These are phyloP conservation scores for Papilio glaucus DNA, from an alignment of 1,140 invertebrate genomes.

Conservation along the genomic window DNA sequence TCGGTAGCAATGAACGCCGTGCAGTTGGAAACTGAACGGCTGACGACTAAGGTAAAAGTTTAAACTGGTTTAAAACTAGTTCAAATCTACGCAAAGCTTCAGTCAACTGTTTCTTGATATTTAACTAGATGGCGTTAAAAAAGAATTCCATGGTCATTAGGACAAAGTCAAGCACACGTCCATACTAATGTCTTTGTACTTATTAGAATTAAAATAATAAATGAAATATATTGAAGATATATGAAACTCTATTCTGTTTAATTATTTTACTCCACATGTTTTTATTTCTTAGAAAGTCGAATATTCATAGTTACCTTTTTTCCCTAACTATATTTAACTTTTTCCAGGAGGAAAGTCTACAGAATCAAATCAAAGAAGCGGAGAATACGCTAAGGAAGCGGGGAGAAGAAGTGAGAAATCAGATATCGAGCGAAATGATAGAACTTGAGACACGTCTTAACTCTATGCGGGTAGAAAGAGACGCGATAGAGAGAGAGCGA, in stretches of 20 bases:
- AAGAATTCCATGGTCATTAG: too few relatives aligned
- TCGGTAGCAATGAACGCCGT: conserved; percentile 56
- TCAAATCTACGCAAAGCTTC: too few relatives aligned
- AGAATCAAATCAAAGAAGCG: conserved; percentile 60
- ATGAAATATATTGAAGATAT: too few relatives aligned
- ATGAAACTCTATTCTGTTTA: too few relatives aligned
- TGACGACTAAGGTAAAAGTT: conserved; percentile 56
- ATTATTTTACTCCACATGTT: too few relatives aligned
- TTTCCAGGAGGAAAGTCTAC: conserved; percentile 65
- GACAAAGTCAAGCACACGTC: too few relatives aligned
- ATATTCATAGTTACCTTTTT: too few relatives aligned
- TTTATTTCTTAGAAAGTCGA: too few relatives aligned
- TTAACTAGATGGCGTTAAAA: too few relatives aligned
- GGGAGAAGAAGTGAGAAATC: conserved; percentile 65
- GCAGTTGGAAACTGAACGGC: conserved; percentile 44
- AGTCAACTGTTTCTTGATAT: too few relatives aligned
- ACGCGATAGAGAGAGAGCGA: conserved; percentile 59
- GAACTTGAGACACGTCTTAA: conserved; percentile 58
- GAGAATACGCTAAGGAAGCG: conserved; percentile 57
- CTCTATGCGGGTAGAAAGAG: conserved; percentile 62
- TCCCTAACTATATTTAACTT: background rate
- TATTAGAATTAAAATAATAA: too few relatives aligned
- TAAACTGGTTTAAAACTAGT: background rate
- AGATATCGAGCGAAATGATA: conserved; percentile 67
- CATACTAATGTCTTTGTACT: too few relatives aligned